Base-by-base conservation (phyloP, 1,140 invertebrate genomes). In the Halictus rubicundus region DNA sequence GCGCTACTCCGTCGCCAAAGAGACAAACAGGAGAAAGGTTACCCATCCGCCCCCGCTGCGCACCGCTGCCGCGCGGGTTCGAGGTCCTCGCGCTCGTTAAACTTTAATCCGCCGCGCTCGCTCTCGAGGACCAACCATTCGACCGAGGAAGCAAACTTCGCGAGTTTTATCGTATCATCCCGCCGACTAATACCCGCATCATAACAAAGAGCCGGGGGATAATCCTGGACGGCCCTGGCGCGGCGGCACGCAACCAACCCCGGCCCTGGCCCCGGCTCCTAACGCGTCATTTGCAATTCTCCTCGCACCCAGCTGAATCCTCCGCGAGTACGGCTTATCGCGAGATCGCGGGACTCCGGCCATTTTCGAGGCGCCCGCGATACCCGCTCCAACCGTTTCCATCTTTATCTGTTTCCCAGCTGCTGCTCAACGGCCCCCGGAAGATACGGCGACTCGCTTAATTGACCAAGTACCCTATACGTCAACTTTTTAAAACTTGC, bases 11-110 rank as follows among this genome's bases (percentile, higher is more conserved):
- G 32, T 3, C 5, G 5, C 32, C 32, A 32, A 32, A 32, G 32
- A 32, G 32, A 32, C 32, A 32, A 32, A 32, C 32, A 32, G 32
- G 32, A 32, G 32, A 32, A 32, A 32, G 32, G 5, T n/a, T 32
- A 32, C 32, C 32, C 5, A 32, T 32, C 32, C 32, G 32, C 32
- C 32, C 32, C n/a, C n/a, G n/a, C n/a, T n/a, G n/a, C n/a, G n/a
- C n/a, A n/a, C n/a, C 12, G 42, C 42, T 10, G 42, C 42, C 10
- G 10, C 23, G 0, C 64, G 9, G 3, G 8, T 65, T 16, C 39
- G 64, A 8, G 64, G 39, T 23, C 39, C 63, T 65, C 21, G 63
- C 39, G 6, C 64, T 46, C 39, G 63, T 65, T 65, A 65, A 65
- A 42, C 32, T 65, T 65, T 65, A 42, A 37, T 63, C 27, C 27